Evolutionary conservation across 2,888 invertebrate genomes (phyloP).

Genomic region (Drosophila anomelani): DNA sequence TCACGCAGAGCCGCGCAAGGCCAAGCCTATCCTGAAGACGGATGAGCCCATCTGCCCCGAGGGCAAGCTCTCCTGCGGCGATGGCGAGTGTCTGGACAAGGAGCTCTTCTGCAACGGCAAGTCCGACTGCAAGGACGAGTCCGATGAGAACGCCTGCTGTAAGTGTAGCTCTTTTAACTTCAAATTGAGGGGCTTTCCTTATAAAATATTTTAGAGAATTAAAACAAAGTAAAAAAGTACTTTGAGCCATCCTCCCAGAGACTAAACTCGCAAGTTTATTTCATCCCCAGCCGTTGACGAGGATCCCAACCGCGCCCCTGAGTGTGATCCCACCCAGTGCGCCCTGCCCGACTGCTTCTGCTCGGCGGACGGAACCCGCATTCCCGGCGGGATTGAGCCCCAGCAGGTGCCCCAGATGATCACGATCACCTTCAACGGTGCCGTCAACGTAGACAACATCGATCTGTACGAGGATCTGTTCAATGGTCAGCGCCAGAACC

Average conservation of each 20-base stretch:
- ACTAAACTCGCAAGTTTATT: background rate
- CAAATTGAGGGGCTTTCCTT: background rate
- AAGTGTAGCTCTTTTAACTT: slow-evolving; percentile 85
- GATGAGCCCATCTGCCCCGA: slow-evolving; percentile 97
- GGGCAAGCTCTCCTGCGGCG: slow-evolving; percentile 95
- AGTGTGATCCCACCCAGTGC: slow-evolving; percentile 95
- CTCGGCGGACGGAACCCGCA: slow-evolving; percentile 95
- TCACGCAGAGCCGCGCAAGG: slow-evolving; percentile 92
- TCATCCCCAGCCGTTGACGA: slow-evolving; percentile 90
- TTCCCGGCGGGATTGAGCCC: slow-evolving; percentile 93
- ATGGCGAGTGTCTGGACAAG: slow-evolving; percentile 96
- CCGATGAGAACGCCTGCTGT: slow-evolving; percentile 98
- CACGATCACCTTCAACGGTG: slow-evolving; percentile 96
- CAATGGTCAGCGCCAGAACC: slow-evolving; percentile 93
- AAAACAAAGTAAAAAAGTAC: background rate
- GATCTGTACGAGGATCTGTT: slow-evolving; percentile 96
- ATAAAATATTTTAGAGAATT: background rate
- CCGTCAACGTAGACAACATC: slow-evolving; percentile 96
- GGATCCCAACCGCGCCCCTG: slow-evolving; percentile 96
- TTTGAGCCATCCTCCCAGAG: background rate
- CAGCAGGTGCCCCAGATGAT: slow-evolving; percentile 96
- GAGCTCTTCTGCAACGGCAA: slow-evolving; percentile 97
- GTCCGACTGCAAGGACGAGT: slow-evolving; percentile 96
- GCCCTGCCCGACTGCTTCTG: slow-evolving; percentile 96
- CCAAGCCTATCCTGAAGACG: slow-evolving; percentile 94